Conservation (phyloP, 2,797 vertebrate genomes). For the Sphenodon punctatus region DNA sequence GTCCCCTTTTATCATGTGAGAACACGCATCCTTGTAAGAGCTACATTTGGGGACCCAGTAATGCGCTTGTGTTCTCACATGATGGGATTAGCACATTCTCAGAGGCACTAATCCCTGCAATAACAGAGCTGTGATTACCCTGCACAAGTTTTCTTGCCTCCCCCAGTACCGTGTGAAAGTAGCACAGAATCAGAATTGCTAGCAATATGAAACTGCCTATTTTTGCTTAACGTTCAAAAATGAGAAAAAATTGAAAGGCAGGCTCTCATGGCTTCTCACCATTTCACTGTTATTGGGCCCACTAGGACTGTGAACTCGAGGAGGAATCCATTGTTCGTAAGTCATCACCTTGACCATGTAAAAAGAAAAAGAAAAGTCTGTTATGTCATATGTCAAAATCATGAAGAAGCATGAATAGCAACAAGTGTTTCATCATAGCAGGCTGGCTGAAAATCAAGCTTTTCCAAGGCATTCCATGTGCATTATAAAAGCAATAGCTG, state of each 20-base stretch:
- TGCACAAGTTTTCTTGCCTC: too few relatives aligned
- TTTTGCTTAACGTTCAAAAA: not conserved
- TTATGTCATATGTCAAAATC: not conserved
- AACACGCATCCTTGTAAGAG: too few relatives aligned
- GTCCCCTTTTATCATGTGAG: too few relatives aligned
- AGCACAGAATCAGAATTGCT: too few relatives aligned
- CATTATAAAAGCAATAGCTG: not conserved
- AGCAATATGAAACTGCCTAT: not conserved
- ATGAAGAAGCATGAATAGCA: not conserved
- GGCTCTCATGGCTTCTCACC: constrained; percentile 48
- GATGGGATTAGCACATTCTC: too few relatives aligned
- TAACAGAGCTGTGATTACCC: too few relatives aligned
- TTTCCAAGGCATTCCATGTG: not conserved
- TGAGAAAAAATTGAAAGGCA: not conserved
- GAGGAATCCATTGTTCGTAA: constrained; percentile 68
- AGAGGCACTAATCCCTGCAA: too few relatives aligned
- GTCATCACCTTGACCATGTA: constrained; percentile 53
- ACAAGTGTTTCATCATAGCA: not conserved
- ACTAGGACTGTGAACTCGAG: constrained; percentile 16
- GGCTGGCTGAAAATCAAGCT: not conserved
- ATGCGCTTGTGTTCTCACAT: too few relatives aligned
- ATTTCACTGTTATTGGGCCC: constrained; percentile 27
- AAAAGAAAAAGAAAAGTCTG: not conserved
- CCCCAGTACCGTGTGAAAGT: too few relatives aligned
- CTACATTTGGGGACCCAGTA: too few relatives aligned